Evolutionary conservation across 2,888 invertebrate species (phyloP).

Genomic region (Zhuqinia jingwanae): DNA sequence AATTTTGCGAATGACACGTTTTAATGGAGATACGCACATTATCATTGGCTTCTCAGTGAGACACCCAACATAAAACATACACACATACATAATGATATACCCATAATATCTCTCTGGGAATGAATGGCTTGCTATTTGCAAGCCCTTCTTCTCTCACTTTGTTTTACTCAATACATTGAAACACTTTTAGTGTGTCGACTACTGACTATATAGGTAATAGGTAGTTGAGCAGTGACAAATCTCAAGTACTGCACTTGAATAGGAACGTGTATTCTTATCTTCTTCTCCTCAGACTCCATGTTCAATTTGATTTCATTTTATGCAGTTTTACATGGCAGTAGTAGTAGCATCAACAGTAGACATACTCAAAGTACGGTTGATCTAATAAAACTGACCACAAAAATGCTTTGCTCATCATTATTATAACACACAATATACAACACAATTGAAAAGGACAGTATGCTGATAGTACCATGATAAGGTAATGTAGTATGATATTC

Average conservation of each 20-base stretch:
- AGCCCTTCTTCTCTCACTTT: too few species aligned
- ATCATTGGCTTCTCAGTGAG: too few species aligned
- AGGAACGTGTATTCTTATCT: conserved; percentile 23
- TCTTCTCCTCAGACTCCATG: not conserved
- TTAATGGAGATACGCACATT: too few species aligned
- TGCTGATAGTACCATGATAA: not conserved
- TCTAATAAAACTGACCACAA: not conserved
- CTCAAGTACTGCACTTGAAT: conserved; percentile 7
- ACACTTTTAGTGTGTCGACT: too few species aligned
- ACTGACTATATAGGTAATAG: too few species aligned
- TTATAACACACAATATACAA: not conserved
- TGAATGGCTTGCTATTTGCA: too few species aligned
- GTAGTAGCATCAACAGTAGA: not conserved
- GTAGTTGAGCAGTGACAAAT: not conserved
- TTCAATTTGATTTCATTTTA: conserved; percentile 20
- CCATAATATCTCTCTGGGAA: too few species aligned
- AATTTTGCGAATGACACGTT: too few species aligned
- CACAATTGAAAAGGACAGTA: not conserved
- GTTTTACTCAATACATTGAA: too few species aligned
- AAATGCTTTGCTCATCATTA: not conserved
- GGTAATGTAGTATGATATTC: not conserved
- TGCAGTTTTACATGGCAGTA: not conserved
- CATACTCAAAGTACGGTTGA: not conserved
- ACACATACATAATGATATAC: too few species aligned
- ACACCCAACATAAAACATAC: too few species aligned